Conservation (phyloP, 2,888 invertebrate genomes). For the Metallyticus violacea region DNA sequence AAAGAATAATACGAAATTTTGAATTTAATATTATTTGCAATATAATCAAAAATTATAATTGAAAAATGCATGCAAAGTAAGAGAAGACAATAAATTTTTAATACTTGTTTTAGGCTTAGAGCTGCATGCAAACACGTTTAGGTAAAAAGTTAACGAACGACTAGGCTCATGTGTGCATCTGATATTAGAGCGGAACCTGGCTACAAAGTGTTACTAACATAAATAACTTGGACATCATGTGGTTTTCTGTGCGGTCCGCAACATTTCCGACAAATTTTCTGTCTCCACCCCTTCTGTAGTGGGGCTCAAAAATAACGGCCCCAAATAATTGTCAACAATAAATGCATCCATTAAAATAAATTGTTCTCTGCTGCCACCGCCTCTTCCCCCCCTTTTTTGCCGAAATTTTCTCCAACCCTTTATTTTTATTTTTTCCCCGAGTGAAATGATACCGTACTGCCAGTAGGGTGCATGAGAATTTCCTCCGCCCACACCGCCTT, state of each 20-base stretch:
- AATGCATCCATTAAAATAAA: constrained; percentile 24
- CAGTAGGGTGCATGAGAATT: constrained; percentile 1
- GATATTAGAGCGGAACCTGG: no score
- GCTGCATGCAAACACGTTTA: neutral
- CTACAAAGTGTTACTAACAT: neutral
- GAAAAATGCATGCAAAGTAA: no score
- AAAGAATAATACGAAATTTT: no score
- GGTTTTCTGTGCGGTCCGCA: neutral
- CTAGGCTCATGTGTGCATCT: neutral
- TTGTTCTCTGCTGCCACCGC: neutral
- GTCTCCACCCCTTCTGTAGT: neutral
- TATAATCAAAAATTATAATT: no score
- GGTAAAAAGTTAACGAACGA: neutral
- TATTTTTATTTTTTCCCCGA: no score
- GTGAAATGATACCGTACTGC: neutral
- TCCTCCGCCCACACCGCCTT: neutral
- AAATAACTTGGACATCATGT: neutral
- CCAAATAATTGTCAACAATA: constrained; percentile 25
- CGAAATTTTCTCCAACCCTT: neutral
- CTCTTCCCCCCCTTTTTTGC: neutral
- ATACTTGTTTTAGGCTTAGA: no score
- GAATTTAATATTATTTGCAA: no score
- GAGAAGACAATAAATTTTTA: no score
- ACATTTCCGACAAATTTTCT: neutral
- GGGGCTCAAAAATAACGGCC: neutral